Evolutionary conservation across 2,797 vertebrate genomes (phyloP), one percentile per base, ranked within the genome.

Genomic region (Acomys russatus): DNA sequence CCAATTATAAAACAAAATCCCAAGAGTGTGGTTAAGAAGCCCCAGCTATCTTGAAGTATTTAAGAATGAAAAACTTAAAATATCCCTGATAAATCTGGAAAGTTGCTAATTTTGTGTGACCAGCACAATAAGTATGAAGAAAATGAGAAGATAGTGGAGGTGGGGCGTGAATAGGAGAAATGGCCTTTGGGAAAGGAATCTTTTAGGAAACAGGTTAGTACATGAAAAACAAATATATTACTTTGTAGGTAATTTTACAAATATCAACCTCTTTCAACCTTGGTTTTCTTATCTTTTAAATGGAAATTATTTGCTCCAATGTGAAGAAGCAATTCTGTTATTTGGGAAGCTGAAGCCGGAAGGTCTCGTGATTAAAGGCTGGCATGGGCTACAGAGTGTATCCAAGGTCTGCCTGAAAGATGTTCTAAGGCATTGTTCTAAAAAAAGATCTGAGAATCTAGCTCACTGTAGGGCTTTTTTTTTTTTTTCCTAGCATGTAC

Each of bases 271-370:
- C 70, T 76, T 35, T 91, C 28, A 88, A 73, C 4, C 14, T 97
- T 82, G 28, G 59, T 73, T 70, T 95, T 89, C 35, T 89, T 93
- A 71, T 92, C 25, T 86, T 90, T 89, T 92, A 80, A 90, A 84
- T 80, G 73, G n/a, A 90, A 95, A 76, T 76, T 11, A 44, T 30
- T 12, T 71, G 20, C 33, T 35, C 23, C 25, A n/a, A 35, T 9
- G 3, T 73, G 23, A 68, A 59, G 54, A 28, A 11, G 1, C 23
- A 56, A 86, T 15, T 25, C 51, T 87, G n/a, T 44, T 28, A 20
- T 44, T 59, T 30, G n/a, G 35, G 10, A 61, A 61, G n/a, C 17
- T 59, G 56, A 94, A 54, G 23, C n/a, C 61, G 54, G 54, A 4
- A 15, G 56, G 30, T 38, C 9, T 59, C 28, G 9, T 18, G 25